These are phyloP conservation scores for Sebastes variabilis DNA, from an alignment of 2,797 vertebrate species.

Conservation along the genomic window DNA sequence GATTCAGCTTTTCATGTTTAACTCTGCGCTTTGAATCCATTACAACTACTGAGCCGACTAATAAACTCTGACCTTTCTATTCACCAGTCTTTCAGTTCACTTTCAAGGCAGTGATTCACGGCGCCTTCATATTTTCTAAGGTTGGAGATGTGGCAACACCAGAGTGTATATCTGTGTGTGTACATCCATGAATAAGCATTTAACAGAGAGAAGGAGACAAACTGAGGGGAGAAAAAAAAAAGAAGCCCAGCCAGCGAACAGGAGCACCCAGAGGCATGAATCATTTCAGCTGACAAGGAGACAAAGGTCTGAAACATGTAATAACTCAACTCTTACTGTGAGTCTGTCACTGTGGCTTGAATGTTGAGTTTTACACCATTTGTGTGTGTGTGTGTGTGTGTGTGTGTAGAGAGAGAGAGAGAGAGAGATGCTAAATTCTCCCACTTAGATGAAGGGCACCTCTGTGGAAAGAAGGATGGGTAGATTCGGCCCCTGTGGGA, in stretches of 20 bases:
- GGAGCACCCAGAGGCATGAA: conserved; percentile 64
- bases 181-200: conserved; percentile 45
- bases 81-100: neutral
- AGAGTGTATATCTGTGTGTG: conserved; percentile 9
- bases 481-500: conserved; percentile 34
- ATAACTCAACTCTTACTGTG: conserved; percentile 70
- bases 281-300: conserved; percentile 72
- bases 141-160: neutral
- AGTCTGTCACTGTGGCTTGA: conserved; percentile 59
- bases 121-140: neutral
- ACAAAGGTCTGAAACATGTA: conserved; percentile 73
- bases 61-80: conserved; percentile 9
- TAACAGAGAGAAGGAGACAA: conserved; percentile 41
- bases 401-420: neutral
- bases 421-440: conserved; percentile 40
- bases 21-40: neutral
- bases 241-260: conserved; percentile 1
- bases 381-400: conserved; percentile 22
- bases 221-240: conserved; percentile 8
- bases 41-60: neutral
- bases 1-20: neutral
- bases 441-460: conserved; percentile 67
- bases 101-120: conserved; percentile 6
- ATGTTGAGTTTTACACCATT: conserved; percentile 28
- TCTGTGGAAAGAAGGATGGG: conserved; percentile 57